phyloP scores from a whole-genome alignment of 1,140 invertebrate species.

The Hirudo medicinalis region DNA sequence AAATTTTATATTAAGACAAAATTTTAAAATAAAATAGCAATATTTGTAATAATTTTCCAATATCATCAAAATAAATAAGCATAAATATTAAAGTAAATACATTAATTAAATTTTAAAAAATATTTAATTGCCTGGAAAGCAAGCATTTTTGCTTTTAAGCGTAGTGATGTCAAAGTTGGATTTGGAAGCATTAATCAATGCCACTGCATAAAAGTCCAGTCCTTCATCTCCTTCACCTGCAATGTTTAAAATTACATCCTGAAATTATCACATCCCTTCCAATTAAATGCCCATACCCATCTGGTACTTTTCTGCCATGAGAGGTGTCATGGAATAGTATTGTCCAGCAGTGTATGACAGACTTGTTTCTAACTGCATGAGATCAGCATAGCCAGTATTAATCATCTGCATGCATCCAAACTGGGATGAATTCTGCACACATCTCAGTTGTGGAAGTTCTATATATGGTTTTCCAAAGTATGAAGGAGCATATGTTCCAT shows the following conservation, averaged over 20 bases:
- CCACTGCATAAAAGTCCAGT: conserved; percentile 74
- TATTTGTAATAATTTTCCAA: not conserved
- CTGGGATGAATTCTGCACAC: conserved; percentile 65
- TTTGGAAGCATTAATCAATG: conserved; percentile 60
- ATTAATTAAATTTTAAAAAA: too few relatives aligned
- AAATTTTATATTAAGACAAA: too few relatives aligned
- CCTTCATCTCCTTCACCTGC: conserved; percentile 54
- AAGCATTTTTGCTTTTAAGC: conserved; percentile 62
- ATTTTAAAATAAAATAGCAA: not conserved
- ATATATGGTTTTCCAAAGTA: conserved; percentile 26
- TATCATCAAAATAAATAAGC: too few relatives aligned
- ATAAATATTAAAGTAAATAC: too few relatives aligned
- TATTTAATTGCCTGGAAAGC: conserved; percentile 40
- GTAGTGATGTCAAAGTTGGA: conserved; percentile 48
- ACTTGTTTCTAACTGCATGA: conserved; percentile 76
- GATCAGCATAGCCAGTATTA: conserved; percentile 59
- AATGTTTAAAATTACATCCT: conserved; percentile 43
- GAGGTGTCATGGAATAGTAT: conserved; percentile 80
- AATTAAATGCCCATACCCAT: conserved; percentile 28
- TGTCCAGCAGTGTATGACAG: conserved; percentile 80
- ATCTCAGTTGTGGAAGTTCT: conserved; percentile 58
- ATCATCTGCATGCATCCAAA: conserved; percentile 65
- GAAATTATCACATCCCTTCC: not conserved
- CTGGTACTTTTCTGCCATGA: conserved; percentile 38
- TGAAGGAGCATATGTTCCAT: conserved; percentile 19